These are phyloP conservation scores for Carposina sasakii DNA, from an alignment of 1,140 invertebrate genomes.

Conservation along the genomic window DNA sequence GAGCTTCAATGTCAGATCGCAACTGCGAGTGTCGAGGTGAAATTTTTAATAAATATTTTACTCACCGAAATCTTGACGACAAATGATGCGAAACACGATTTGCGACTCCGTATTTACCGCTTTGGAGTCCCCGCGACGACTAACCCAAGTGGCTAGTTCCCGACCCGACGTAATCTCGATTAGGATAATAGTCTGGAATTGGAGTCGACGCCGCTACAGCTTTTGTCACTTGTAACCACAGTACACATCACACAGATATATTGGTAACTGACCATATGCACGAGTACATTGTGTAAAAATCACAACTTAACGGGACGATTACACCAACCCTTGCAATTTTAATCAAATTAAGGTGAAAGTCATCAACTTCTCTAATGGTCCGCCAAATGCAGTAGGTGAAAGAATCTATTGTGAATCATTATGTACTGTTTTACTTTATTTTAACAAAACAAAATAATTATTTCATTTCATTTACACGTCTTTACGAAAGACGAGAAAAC, in stretches of 20 bases:
- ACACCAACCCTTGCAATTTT: slow-evolving; percentile 46
- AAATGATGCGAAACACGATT: slow-evolving; percentile 64
- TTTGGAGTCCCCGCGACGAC: slow-evolving; percentile 65
- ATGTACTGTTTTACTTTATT: too few relatives aligned
- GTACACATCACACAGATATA: slow-evolving; percentile 57
- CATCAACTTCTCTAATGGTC: too few relatives aligned
- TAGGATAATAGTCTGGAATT: slow-evolving; percentile 67
- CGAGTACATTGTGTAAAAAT: slow-evolving; percentile 57
- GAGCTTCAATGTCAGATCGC: slow-evolving; percentile 63
- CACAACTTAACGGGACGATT: too few relatives aligned
- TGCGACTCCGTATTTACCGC: slow-evolving; percentile 69
- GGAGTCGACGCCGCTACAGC: slow-evolving; percentile 60
- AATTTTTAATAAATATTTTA: slow-evolving; percentile 13
- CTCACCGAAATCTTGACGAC: slow-evolving; percentile 66
- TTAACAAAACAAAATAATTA: too few relatives aligned
- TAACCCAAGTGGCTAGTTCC: slow-evolving; percentile 58
- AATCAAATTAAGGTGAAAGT: slow-evolving; percentile 70
- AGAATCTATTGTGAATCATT: too few relatives aligned
- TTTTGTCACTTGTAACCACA: slow-evolving; percentile 68
- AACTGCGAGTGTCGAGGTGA: slow-evolving; percentile 6
- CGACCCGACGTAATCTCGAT: slow-evolving; percentile 63
- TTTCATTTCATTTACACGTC: too few relatives aligned
- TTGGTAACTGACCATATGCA: slow-evolving; percentile 54
- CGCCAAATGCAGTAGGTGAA: too few relatives aligned
- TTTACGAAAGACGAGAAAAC: too few relatives aligned